Conservation (phyloP, 2,888 invertebrate species). For the Drosophila emarginata region DNA sequence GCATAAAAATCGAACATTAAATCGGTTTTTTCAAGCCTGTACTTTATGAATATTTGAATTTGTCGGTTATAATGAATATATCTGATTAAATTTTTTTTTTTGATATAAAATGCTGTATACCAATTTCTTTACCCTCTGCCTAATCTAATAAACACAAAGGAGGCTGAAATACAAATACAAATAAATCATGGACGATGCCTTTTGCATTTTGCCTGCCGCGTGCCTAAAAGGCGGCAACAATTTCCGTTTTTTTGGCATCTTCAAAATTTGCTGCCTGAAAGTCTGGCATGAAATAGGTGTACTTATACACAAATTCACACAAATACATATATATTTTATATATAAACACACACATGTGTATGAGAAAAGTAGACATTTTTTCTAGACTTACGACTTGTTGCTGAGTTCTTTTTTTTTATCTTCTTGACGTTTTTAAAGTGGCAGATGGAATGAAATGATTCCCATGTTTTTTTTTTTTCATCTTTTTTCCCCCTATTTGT, state of each 20-base stretch:
- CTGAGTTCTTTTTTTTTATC: slow-evolving; percentile 20
- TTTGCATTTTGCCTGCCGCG: slow-evolving; percentile 17
- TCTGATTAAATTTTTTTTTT: slow-evolving; percentile 1
- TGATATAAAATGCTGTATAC: neutral
- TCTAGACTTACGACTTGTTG: slow-evolving; percentile 55
- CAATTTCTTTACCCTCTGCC: slow-evolving; percentile 7
- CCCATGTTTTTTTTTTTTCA: neutral
- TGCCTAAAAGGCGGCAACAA: slow-evolving; percentile 62
- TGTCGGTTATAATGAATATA: neutral
- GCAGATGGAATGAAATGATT: slow-evolving; percentile 13
- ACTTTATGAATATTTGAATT: neutral
- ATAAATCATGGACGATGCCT: slow-evolving; percentile 39
- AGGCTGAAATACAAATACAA: slow-evolving; percentile 43
- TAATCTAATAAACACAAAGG: slow-evolving; percentile 44
- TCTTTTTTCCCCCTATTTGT: slow-evolving; percentile 21
- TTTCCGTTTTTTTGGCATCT: slow-evolving; percentile 45
- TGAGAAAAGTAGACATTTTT: slow-evolving; percentile 17
- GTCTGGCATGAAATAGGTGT: slow-evolving; percentile 29
- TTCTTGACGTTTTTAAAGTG: slow-evolving; percentile 36
- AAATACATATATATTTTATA: neutral
- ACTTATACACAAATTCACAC: slow-evolving; percentile 8
- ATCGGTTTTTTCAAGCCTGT: no score
- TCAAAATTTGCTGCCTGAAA: slow-evolving; percentile 43
- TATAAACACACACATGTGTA: neutral
- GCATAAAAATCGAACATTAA: no score